A percentile compares a stretch with the other conserved stretches of the same genome.
Evolutionary conservation across 2,888 invertebrate genomes (phyloP).

Genomic region (Tanytarsus gracilentus): DNA sequence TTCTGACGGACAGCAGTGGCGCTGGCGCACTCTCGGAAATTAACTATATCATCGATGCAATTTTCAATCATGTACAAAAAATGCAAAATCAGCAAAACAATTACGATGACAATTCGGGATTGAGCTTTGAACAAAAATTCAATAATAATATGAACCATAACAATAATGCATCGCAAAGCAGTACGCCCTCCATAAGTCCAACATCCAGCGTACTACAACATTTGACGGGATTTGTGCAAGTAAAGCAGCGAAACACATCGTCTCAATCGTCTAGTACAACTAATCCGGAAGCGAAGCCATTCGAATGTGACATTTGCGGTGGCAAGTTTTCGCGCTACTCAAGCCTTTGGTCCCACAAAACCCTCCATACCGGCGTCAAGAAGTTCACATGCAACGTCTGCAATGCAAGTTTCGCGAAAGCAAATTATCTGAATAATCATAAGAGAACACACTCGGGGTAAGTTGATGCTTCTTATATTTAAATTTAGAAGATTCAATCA

Average conservation of each 20-base stretch:
- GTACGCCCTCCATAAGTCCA: conserved; percentile 16
- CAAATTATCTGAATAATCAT: conserved; percentile 22
- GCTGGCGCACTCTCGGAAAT: conserved; percentile 94
- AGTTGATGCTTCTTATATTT: background rate
- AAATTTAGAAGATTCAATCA: background rate
- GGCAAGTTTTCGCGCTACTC: conserved; percentile 20
- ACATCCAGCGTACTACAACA: conserved; percentile 4
- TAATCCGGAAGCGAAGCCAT: background rate
- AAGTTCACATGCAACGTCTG: conserved; percentile 15
- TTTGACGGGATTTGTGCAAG: background rate
- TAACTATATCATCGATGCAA: conserved; percentile 53
- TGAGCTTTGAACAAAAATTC: conserved; percentile 8
- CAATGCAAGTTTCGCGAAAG: conserved; percentile 14
- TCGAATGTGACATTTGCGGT: conserved; percentile 15
- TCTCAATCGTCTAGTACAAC: too few relatives aligned
- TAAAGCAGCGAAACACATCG: background rate
- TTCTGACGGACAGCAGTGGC: conserved; percentile 94
- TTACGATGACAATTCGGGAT: background rate
- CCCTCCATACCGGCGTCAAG: conserved; percentile 16
- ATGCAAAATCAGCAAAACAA: conserved; percentile 7
- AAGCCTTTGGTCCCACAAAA: conserved; percentile 19
- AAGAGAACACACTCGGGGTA: conserved; percentile 9
- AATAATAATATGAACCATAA: conserved; percentile 9
- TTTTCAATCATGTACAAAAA: conserved; percentile 30
- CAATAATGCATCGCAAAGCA: background rate